Base-by-base conservation (phyloP, 2,888 invertebrate genomes). In the Eumacrocentrus americanus region DNA sequence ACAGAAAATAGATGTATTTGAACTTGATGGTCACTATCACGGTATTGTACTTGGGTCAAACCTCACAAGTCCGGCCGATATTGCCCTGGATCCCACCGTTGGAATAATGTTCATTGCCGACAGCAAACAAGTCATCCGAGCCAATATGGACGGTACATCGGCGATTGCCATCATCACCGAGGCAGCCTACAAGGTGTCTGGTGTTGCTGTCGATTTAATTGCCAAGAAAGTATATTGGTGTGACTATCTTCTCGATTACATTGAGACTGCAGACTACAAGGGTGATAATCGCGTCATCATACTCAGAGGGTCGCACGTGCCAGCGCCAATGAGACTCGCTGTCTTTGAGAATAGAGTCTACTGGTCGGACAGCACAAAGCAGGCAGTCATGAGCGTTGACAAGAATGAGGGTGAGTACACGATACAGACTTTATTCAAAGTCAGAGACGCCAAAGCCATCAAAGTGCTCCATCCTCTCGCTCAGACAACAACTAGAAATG, bases 151-250 rank as follows among this genome's bases (percentile, higher is more conserved):
- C 78, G 97, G 97, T 2, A 92, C 94, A 0, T 88, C 91, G 72
- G 84, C 91, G 0, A 86, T 87, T 44, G 89, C 93, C 0, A 90
- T 98, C 37, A 91, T 96, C 0, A 91, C 92, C 0, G 94, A 95
- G 74, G 96, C 96, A 0, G 91, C 97, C 0, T 95, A 97, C 79
- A 93, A 94, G 79, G 97, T 97, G 0, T 92, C 93, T 1, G 96
- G 96, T 2, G 88, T 98, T 7, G 88, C 95, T 0, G 89, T 95
- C 0, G 98, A 98, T 81, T 89, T 92, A n/a, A 90, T 95, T 20
- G 89, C 91, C 0, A 89, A 92, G 72, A 83, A 98, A 51, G 89
- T 99, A 5, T 98, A 93, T 82, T 98, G 98, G 97, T 96, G 97
- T 73, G 98, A 99, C 79, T 92, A 95, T 0, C 83, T 96, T 11